These are phyloP conservation scores for Dipus sagitta DNA, from an alignment of 2,797 vertebrate species.

Conservation along the genomic window DNA sequence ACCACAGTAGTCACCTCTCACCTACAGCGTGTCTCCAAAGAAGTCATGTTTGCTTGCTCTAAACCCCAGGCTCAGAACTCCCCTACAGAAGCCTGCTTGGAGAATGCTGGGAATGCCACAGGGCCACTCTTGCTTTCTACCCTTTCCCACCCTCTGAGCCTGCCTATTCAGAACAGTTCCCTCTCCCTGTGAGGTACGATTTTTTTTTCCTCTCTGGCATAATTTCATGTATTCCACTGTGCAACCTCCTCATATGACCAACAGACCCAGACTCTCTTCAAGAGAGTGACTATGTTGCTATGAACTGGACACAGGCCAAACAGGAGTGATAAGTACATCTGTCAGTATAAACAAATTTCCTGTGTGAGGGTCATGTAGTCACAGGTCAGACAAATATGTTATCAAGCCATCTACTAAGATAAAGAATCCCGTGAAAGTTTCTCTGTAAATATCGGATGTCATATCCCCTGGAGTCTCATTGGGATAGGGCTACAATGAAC, in stretches of 20 bases:
- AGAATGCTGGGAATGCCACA: no score
- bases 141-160: no score
- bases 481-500: background rate
- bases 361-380: background rate
- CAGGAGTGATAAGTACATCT: background rate
- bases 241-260: background rate
- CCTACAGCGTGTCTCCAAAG: no score
- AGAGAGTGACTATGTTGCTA: no score
- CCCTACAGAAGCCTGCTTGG: background rate
- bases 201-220: background rate
- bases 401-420: background rate
- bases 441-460: background rate
- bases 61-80: background rate
- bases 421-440: background rate
- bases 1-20: no score
- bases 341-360: background rate
- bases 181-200: background rate
- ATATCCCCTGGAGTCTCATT: no score
- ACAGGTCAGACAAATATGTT: background rate
- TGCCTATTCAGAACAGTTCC: background rate
- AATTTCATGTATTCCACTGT: background rate
- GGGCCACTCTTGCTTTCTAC: background rate
- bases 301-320: background rate
- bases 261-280: background rate
- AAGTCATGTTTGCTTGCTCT: background rate